Conservation (phyloP, 2,797 vertebrate species). For the Pogoniulus pusillus region DNA sequence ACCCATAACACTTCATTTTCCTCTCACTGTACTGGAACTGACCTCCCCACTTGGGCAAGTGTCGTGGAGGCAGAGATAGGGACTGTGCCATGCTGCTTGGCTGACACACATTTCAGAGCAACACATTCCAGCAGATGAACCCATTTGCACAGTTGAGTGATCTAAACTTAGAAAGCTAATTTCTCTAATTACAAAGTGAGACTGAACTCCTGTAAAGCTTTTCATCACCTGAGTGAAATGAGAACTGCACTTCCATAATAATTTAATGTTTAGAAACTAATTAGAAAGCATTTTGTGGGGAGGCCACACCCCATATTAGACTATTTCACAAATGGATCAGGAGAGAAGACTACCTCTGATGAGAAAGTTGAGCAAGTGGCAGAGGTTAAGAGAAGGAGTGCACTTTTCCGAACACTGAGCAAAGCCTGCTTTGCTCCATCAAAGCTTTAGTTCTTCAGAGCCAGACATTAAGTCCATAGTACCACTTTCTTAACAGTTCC, state of each 20-base stretch:
- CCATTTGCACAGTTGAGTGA: conserved; percentile 71
- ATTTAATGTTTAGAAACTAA: conserved; percentile 63
- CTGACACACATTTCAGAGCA: conserved; percentile 52
- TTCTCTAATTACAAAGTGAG: conserved; percentile 77
- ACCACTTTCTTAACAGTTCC: conserved; percentile 11
- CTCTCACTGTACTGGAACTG: conserved; percentile 30
- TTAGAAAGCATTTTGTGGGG: conserved; percentile 51
- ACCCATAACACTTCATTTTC: conserved; percentile 60
- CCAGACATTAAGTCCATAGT: conserved; percentile 18
- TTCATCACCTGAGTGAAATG: conserved; percentile 69
- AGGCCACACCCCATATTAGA: conserved; percentile 13
- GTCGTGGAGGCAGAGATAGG: conserved; percentile 49
- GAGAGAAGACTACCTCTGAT: background rate
- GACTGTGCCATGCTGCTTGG: conserved; percentile 20
- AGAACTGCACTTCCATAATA: conserved; percentile 64
- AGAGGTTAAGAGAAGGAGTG: background rate
- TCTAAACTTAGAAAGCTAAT: conserved; percentile 77
- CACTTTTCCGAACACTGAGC: background rate
- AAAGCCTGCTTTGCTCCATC: background rate
- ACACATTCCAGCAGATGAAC: conserved; percentile 60
- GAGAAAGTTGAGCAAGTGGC: conserved; percentile 27
- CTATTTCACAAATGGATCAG: conserved; percentile 45
- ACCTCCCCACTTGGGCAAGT: conserved; percentile 48
- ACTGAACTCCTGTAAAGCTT: conserved; percentile 72
- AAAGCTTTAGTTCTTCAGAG: background rate